Percentiles rank a stretch among this genome's conserved stretches.
Evolutionary conservation across 37 sponge, comb jelly and placozoan genomes (phyloP).

Genomic region (Spongilla lacustris): DNA sequence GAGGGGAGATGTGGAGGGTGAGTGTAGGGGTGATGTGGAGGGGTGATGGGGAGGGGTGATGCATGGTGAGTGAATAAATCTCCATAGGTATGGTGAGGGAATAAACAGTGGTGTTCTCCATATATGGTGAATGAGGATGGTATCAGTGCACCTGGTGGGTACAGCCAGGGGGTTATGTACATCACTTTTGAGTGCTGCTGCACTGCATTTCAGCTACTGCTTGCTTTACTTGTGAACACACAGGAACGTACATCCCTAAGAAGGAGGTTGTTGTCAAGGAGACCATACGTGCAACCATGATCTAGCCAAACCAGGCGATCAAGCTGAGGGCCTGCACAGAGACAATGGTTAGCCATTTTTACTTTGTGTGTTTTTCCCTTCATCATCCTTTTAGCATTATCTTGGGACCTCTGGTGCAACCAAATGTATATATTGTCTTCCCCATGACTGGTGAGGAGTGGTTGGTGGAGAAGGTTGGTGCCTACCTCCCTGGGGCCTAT

Average conservation of each 20-base stretch:
- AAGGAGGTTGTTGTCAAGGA: slow-evolving; percentile 97
- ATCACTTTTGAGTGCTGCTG: neutral
- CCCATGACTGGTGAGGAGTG: slow-evolving; percentile 98
- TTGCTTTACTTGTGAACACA: neutral
- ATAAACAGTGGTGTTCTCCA: neutral
- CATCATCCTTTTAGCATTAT: no score
- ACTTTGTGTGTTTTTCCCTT: no score
- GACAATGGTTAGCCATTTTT: slow-evolving; percentile 63
- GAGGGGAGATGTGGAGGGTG: no score
- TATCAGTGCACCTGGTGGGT: neutral
- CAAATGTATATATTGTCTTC: no score
- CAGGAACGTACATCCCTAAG: slow-evolving; percentile 97
- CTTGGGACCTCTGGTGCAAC: no score
- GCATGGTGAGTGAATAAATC: no score
- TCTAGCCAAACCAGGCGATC: slow-evolving; percentile 98
- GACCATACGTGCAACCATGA: slow-evolving; percentile 94
- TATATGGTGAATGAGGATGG: neutral
- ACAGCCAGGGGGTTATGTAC: no score
- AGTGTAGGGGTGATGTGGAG: no score
- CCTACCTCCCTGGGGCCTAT: slow-evolving; percentile 99
- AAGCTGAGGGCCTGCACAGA: slow-evolving; percentile 96
- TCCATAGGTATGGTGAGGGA: no score
- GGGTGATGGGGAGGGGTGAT: no score
- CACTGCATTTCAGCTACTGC: neutral
- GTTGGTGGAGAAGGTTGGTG: slow-evolving; percentile 97